A percentile compares a stretch with the other conserved stretches of the same genome.
phyloP scores from a whole-genome alignment of 2,113 vertebrate genomes.

The Ondatra zibethicus region DNA sequence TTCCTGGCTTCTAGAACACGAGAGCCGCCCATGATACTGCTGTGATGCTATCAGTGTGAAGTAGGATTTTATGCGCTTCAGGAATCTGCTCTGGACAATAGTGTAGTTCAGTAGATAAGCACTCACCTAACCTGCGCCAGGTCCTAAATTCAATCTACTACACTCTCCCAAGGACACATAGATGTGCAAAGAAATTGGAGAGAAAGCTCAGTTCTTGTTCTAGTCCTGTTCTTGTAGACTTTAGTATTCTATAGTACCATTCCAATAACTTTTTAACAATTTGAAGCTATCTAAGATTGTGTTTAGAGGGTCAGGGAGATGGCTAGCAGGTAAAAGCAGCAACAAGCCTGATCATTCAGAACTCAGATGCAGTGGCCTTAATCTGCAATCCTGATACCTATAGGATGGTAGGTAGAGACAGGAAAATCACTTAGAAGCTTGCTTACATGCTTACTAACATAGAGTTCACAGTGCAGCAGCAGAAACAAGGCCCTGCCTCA shows the following conservation, averaged over 20 bases:
- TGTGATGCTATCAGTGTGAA: background rate
- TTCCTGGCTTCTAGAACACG: background rate
- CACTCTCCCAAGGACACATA: background rate
- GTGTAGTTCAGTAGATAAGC: background rate
- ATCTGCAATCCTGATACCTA: background rate
- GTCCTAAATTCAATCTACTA: background rate
- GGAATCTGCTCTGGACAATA: background rate
- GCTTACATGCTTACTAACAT: background rate
- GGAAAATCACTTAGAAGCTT: background rate
- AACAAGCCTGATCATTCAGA: background rate
- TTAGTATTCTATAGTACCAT: background rate
- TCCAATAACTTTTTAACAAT: slow-evolving; percentile 36
- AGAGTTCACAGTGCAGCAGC: background rate
- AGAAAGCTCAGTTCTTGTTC: background rate
- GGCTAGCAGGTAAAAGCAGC: background rate
- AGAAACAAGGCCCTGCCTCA: background rate
- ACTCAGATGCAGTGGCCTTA: background rate
- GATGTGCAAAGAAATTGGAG: background rate
- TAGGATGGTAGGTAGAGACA: background rate
- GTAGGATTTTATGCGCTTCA: background rate
- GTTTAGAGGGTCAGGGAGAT: background rate
- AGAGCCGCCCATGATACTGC: background rate
- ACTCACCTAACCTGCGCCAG: background rate
- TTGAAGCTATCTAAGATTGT: background rate
- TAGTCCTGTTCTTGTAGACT: background rate